phyloP scores from a whole-genome alignment of 2,797 vertebrate genomes.

The Lacerta agilis region DNA sequence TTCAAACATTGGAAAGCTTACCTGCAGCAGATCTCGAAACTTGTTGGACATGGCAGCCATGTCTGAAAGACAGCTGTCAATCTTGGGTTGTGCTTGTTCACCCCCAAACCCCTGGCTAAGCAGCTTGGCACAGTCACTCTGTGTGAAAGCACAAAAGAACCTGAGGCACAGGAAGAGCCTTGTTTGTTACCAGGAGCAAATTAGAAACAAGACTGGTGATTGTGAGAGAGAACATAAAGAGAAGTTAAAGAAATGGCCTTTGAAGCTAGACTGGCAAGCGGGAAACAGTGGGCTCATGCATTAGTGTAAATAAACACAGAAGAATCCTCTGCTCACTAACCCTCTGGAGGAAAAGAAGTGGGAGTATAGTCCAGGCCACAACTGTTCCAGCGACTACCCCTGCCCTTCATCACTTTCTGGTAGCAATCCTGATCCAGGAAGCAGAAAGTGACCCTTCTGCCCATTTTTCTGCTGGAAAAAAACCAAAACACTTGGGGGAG shows the following conservation, averaged over 20 bases:
- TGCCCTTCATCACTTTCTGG: neutral
- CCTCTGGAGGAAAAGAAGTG: neutral
- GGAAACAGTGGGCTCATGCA: neutral
- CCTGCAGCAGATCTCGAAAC: conserved; percentile 96
- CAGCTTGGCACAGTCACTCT: conserved; percentile 95
- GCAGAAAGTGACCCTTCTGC: neutral
- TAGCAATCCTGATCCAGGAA: neutral
- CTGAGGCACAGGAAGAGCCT: neutral
- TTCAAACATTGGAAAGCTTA: conserved; percentile 59
- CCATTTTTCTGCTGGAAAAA: neutral
- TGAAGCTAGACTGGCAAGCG: neutral
- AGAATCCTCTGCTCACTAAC: neutral
- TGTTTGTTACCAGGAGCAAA: neutral
- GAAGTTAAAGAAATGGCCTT: neutral
- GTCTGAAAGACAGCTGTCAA: conserved; percentile 95
- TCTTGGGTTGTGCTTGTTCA: conserved; percentile 91
- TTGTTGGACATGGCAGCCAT: conserved; percentile 92
- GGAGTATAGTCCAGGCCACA: too few species aligned
- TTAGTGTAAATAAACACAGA: neutral
- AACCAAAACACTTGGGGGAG: too few species aligned
- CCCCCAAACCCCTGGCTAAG: conserved; percentile 88
- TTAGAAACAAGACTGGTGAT: neutral
- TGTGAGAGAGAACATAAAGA: neutral
- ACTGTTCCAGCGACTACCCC: too few species aligned
- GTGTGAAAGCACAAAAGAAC: conserved; percentile 49